These are phyloP conservation scores for Drosophila meridionalis DNA, from an alignment of 2,888 invertebrate species.

Conservation along the genomic window DNA sequence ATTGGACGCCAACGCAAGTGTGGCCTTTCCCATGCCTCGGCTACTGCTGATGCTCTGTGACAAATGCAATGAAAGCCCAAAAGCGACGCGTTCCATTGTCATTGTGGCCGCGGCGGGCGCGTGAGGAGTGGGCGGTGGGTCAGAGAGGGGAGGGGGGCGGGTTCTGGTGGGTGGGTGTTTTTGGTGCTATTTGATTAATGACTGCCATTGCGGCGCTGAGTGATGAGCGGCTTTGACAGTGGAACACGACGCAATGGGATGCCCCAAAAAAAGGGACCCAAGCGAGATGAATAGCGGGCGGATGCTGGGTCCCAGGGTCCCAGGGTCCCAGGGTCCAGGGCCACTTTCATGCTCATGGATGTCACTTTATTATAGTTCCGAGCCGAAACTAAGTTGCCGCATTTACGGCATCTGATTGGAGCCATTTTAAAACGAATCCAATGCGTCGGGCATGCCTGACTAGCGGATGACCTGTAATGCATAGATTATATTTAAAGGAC, in stretches of 20 bases:
- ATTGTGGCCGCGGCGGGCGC: constrained; percentile 4
- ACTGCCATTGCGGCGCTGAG: constrained; percentile 67
- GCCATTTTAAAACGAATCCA: constrained; percentile 43
- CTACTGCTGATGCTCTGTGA: constrained; percentile 49
- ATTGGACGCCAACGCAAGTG: constrained; percentile 33
- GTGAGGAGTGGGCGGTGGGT: not conserved
- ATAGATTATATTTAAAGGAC: not conserved
- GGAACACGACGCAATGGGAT: constrained; percentile 33
- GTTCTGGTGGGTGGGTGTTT: constrained; percentile 46
- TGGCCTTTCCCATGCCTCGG: constrained; percentile 49
- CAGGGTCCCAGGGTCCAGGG: constrained; percentile 8
- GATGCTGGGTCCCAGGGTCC: not conserved
- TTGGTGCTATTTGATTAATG: constrained; percentile 73
- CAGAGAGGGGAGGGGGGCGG: not conserved
- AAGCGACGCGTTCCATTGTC: constrained; percentile 59
- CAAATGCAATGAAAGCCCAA: constrained; percentile 74
- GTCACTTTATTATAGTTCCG: constrained; percentile 57
- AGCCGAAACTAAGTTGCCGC: constrained; percentile 49
- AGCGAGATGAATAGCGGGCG: not conserved
- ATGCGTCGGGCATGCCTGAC: not conserved
- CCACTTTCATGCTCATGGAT: constrained; percentile 52
- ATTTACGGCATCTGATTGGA: constrained; percentile 39
- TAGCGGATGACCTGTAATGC: constrained; percentile 11
- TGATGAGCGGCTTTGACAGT: constrained; percentile 64
- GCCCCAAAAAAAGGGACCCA: constrained; percentile 1